Conservation (phyloP, 1,140 invertebrate species). For the Chymomyza costata region DNA sequence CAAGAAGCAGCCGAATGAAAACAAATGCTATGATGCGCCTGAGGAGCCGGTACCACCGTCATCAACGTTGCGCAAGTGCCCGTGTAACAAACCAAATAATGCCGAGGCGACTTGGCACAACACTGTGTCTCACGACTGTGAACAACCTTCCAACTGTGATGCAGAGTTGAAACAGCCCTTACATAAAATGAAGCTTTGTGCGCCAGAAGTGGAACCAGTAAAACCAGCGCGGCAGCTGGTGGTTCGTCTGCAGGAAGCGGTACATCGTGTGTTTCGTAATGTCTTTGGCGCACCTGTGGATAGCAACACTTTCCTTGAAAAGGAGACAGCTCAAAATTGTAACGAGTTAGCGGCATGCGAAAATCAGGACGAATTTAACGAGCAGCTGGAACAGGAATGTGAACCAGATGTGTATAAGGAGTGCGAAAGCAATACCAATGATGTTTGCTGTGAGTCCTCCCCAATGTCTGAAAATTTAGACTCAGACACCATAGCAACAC, state of each 20-base stretch:
- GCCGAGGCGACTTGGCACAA: slow-evolving; percentile 1
- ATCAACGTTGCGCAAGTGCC: slow-evolving; percentile 35
- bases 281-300: slow-evolving; percentile 31
- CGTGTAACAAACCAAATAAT: slow-evolving; percentile 36
- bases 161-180: not conserved
- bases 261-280: slow-evolving; percentile 34
- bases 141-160: not conserved
- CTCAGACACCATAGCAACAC: not conserved
- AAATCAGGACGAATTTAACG: no score
- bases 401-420: not conserved
- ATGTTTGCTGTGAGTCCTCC: no score
- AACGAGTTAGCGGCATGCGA: no score
- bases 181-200: not conserved
- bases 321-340: no score
- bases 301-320: no score
- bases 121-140: not conserved
- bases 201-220: slow-evolving; percentile 21
- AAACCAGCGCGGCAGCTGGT: slow-evolving; percentile 32
- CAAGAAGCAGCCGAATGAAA: slow-evolving; percentile 5
- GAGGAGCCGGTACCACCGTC: slow-evolving; percentile 18
- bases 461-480: no score
- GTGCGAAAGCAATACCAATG: no score
- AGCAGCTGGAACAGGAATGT: slow-evolving; percentile 1
- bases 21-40: slow-evolving; percentile 15
- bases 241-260: slow-evolving; percentile 31